These are phyloP conservation scores for Paramormyrops hopkinsi DNA, from an alignment of 2,797 vertebrate species.

Conservation along the genomic window DNA sequence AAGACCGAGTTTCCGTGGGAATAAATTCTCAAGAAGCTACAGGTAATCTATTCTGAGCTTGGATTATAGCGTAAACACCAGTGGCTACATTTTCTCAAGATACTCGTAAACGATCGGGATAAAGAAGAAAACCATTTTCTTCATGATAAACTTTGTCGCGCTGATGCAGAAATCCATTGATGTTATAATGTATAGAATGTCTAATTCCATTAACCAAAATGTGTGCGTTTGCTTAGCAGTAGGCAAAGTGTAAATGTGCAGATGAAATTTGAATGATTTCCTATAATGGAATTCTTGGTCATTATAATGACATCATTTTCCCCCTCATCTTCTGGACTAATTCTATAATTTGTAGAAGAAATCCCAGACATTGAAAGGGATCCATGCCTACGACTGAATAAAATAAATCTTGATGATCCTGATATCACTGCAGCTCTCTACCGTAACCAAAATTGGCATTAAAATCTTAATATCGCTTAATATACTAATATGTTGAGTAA, in stretches of 20 bases:
- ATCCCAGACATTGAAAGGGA: background rate
- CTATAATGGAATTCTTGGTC: background rate
- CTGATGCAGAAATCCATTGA: constrained; percentile 44
- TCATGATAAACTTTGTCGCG: constrained; percentile 30
- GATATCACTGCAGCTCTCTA: background rate
- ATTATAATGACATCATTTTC: background rate
- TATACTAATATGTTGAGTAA: background rate
- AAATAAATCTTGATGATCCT: background rate
- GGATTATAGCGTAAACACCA: background rate
- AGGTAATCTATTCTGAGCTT: constrained; percentile 66
- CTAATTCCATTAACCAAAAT: background rate
- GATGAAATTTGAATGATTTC: background rate
- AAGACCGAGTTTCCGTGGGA: constrained; percentile 96
- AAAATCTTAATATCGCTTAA: background rate
- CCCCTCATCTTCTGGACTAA: background rate
- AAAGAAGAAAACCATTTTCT: background rate
- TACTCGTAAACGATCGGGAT: constrained; percentile 26
- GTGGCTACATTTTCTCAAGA: background rate
- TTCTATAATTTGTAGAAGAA: background rate
- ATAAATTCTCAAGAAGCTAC: constrained; percentile 97
- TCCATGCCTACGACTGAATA: background rate
- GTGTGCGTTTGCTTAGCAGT: background rate
- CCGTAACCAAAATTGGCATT: background rate
- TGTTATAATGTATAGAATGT: constrained; percentile 10
- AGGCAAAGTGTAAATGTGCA: background rate